A percentile compares a stretch with the other conserved stretches of the same genome.
Conservation (phyloP, 2,888 invertebrate genomes). For the Oligia fasciuncula region DNA sequence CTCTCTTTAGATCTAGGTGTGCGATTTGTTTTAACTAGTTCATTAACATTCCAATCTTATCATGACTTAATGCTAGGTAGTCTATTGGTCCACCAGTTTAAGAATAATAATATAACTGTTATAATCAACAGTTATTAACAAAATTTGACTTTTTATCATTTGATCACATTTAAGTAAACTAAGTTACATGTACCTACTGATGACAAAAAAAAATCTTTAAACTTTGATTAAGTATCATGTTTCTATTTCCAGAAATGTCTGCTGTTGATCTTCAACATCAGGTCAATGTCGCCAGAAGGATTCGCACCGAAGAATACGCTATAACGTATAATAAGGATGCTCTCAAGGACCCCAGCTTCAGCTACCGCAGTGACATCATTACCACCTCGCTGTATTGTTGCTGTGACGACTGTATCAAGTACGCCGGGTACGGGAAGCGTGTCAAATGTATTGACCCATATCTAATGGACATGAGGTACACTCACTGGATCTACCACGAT, state of each 20-base stretch:
- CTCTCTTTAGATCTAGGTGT: too few relatives aligned
- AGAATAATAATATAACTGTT: not conserved
- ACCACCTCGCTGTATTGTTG: conserved; percentile 20
- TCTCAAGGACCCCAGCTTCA: conserved; percentile 23
- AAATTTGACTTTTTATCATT: not conserved
- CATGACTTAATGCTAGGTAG: not conserved
- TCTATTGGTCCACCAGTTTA: not conserved
- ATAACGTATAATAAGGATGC: conserved; percentile 19
- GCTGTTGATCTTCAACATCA: not conserved
- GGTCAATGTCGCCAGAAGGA: conserved; percentile 27
- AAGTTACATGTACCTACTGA: not conserved
- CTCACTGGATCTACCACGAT: conserved; percentile 43
- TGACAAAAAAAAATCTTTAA: not conserved
- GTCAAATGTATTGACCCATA: conserved; percentile 51
- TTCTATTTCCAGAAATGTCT: conserved; percentile 41
- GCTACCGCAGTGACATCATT: conserved; percentile 20
- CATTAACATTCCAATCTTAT: not conserved
- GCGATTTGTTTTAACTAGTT: not conserved
- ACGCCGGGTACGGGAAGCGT: conserved; percentile 32
- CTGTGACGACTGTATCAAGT: conserved; percentile 47
- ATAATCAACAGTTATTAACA: not conserved
- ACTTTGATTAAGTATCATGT: not conserved
- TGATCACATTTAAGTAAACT: not conserved
- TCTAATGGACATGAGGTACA: conserved; percentile 44
- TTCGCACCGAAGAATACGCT: conserved; percentile 45